These are phyloP conservation scores for Chaetodon trifascialis DNA, from an alignment of 2,113 vertebrate genomes.

Conservation along the genomic window DNA sequence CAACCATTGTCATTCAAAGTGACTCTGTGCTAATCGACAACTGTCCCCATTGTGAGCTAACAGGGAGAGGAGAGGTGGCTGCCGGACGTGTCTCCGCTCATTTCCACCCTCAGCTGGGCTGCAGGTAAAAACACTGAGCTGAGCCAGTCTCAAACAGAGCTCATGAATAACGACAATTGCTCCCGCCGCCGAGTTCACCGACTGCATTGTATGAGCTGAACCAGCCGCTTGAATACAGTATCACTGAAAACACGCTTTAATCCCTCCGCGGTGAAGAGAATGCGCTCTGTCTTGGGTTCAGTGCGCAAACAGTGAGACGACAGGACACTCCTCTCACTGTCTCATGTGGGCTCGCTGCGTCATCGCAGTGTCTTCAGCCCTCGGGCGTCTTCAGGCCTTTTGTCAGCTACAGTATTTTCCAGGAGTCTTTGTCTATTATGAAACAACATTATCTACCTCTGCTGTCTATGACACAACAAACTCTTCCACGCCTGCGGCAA, in stretches of 20 bases:
- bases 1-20: slow-evolving; percentile 52
- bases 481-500: neutral
- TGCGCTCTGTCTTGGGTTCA: neutral
- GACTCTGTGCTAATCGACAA: slow-evolving; percentile 16
- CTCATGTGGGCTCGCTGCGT: neutral
- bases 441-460: neutral
- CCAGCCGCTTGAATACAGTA: slow-evolving; percentile 33
- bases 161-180: slow-evolving; percentile 36
- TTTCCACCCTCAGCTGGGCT: slow-evolving; percentile 2
- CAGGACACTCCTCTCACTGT: neutral
- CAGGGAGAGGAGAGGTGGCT: neutral
- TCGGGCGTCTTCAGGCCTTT: neutral
- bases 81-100: neutral
- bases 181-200: neutral
- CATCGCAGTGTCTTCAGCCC: neutral
- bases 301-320: neutral
- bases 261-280: neutral
- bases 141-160: slow-evolving; percentile 4
- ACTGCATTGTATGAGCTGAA: slow-evolving; percentile 14
- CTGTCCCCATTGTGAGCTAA: slow-evolving; percentile 17
- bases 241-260: neutral
- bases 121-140: neutral
- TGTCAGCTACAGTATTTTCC: slow-evolving; percentile 3
- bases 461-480: neutral
- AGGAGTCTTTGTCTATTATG: slow-evolving; percentile 1